Conservation (phyloP, 1,140 invertebrate species). For the Cyphomyrmex costatus region DNA sequence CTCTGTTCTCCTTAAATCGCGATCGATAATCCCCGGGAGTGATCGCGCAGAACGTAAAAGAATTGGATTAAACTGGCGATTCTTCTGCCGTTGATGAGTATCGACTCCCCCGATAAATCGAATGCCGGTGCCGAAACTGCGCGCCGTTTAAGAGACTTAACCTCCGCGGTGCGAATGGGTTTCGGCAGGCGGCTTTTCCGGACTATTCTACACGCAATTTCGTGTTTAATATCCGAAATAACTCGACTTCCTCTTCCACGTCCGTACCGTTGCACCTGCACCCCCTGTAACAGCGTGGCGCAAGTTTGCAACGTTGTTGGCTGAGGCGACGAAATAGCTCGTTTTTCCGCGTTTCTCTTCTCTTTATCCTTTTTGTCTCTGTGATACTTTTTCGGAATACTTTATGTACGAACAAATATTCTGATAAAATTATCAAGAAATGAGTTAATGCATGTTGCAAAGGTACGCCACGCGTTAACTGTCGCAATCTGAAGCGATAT, state of each 20-base stretch:
- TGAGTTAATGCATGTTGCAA: not conserved
- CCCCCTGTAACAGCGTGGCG: slow-evolving; percentile 6
- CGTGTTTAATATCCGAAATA: slow-evolving; percentile 85
- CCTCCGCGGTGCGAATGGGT: slow-evolving; percentile 40
- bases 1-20: slow-evolving; percentile 14
- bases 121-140: slow-evolving; percentile 55
- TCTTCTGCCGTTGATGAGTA: slow-evolving; percentile 51
- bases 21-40: slow-evolving; percentile 42
- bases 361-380: slow-evolving; percentile 54
- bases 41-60: slow-evolving; percentile 32
- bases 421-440: not conserved
- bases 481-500: slow-evolving; percentile 11
- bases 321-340: slow-evolving; percentile 49
- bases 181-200: slow-evolving; percentile 79
- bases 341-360: slow-evolving; percentile 42
- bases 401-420: not conserved
- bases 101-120: slow-evolving; percentile 54
- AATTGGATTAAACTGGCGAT: slow-evolving; percentile 46
- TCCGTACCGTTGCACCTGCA: slow-evolving; percentile 53
- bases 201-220: slow-evolving; percentile 83
- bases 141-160: slow-evolving; percentile 60
- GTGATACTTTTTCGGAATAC: not conserved
- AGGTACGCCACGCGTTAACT: not conserved
- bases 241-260: slow-evolving; percentile 81
- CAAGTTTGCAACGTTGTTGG: slow-evolving; percentile 45